phyloP scores from a whole-genome alignment of 2,113 vertebrate genomes.

The Podilymbus podiceps region DNA sequence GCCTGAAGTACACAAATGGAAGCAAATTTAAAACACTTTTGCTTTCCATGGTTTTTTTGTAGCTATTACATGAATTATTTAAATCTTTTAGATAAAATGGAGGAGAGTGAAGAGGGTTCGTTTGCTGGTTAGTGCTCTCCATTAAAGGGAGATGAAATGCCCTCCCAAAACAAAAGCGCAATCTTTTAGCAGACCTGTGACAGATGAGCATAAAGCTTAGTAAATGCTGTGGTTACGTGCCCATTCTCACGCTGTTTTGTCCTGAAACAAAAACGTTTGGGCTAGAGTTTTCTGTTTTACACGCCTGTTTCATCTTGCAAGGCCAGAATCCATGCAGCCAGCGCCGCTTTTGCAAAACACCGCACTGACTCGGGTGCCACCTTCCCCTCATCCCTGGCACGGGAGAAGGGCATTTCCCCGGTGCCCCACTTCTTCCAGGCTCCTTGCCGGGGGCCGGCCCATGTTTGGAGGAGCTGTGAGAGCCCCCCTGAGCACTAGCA shows the following conservation, averaged over 20 bases:
- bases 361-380: rapidly evolving
- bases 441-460: rapidly evolving
- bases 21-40: constrained; percentile 31
- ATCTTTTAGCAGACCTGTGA: neutral
- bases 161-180: neutral
- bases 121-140: neutral
- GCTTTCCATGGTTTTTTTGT: constrained; percentile 14
- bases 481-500: neutral
- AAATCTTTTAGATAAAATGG: constrained; percentile 38
- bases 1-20: constrained; percentile 48
- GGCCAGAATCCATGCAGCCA: neutral
- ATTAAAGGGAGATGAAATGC: neutral
- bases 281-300: neutral
- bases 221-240: neutral
- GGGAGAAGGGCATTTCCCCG: neutral
- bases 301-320: neutral
- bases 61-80: constrained; percentile 62
- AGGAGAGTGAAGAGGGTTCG: constrained; percentile 5
- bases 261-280: neutral
- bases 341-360: neutral
- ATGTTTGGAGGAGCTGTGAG: neutral
- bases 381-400: rapidly evolving
- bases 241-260: neutral
- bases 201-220: neutral
- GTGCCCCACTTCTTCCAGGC: neutral